A percentile compares a stretch with the other conserved stretches of the same genome.
These are phyloP conservation scores for Epinephelus coioides DNA, from an alignment of 2,797 vertebrate species.

Conservation along the genomic window DNA sequence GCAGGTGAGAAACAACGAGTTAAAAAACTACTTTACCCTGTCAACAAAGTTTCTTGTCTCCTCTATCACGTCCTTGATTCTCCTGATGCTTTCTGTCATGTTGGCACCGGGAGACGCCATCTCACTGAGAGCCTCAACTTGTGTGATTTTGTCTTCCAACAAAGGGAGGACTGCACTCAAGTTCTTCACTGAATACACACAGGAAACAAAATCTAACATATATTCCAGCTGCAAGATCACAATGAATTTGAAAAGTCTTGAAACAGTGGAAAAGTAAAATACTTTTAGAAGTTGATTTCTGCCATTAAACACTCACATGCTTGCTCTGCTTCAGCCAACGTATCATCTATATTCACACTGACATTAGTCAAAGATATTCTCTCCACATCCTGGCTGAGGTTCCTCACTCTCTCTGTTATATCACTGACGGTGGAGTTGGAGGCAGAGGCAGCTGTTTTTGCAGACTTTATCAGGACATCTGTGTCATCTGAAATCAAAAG, in stretches of 20 bases:
- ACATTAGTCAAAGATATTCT: slow-evolving; percentile 69
- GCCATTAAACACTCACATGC: slow-evolving; percentile 77
- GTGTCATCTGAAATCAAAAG: slow-evolving; percentile 82
- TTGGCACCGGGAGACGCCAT: slow-evolving; percentile 81
- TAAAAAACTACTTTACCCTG: slow-evolving; percentile 79
- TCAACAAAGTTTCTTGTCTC: slow-evolving; percentile 90
- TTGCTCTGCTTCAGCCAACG: slow-evolving; percentile 83
- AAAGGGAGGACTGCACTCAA: slow-evolving; percentile 76
- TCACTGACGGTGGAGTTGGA: slow-evolving; percentile 74
- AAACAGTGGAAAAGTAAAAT: too few relatives aligned
- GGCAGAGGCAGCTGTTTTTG: slow-evolving; percentile 78
- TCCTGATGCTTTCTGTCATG: slow-evolving; percentile 88
- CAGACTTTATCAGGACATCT: slow-evolving; percentile 72
- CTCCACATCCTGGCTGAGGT: slow-evolving; percentile 84
- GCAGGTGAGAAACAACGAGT: neutral
- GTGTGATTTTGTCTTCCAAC: slow-evolving; percentile 84
- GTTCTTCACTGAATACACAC: slow-evolving; percentile 59
- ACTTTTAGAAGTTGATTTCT: neutral
- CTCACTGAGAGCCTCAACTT: slow-evolving; percentile 79
- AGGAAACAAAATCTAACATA: neutral
- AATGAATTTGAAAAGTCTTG: too few relatives aligned
- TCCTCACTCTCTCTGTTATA: slow-evolving; percentile 80
- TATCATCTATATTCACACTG: slow-evolving; percentile 72
- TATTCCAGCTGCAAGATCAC: neutral
- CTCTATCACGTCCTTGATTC: slow-evolving; percentile 91